Base-by-base conservation (phyloP, 37 sponge, comb jelly and placozoan species). In the Geodia barretti region DNA sequence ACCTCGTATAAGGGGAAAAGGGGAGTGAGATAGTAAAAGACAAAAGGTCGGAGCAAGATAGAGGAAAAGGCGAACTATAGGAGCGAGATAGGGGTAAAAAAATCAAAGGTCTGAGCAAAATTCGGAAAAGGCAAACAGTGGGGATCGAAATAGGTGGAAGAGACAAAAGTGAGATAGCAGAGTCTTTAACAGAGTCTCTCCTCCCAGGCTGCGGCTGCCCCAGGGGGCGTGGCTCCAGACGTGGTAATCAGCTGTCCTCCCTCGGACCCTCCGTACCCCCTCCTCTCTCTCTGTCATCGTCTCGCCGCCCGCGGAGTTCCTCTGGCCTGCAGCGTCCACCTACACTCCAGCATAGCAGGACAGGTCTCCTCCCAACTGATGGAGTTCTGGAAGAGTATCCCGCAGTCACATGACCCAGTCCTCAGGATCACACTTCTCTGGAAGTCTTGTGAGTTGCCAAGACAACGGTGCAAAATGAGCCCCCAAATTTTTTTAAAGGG, bases 371-470 rank as follows among this genome's bases (percentile, higher is more conserved):
- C 67, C 4, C 72, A 78, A 1, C 24, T 79, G 41, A 78, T 33
- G 64, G 41, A 30, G 11, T 85, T 85, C 72, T 78, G 77, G 9
- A 59, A 59, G 35, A 41, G 73, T 24, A 0, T 78, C n/a, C 75
- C 43, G 1, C 7, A 26, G 1, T 30, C 65, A 36, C 47, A 29
- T 30, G 1, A 61, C 1, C 89, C 89, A 19, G 26, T 39, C 3
- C 79, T 93, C 19, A 82, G 32, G 32, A 8, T 93, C 19, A 86
- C 86, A 3, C 41, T 93, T 1, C 73, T 93, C 29, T 93, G 93
- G 93, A 93, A 93, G 41, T 79, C 81, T 84, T 86, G 93, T 93
- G 67, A 36, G 84, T n/a, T n/a, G n/a, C n/a, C n/a, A n/a, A n/a
- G n/a, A n/a, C n/a, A n/a, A n/a, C n/a, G n/a, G n/a, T n/a, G n/a